Evolutionary conservation across 2,888 invertebrate genomes (phyloP).

Genomic region (Cephus sareptanus): DNA sequence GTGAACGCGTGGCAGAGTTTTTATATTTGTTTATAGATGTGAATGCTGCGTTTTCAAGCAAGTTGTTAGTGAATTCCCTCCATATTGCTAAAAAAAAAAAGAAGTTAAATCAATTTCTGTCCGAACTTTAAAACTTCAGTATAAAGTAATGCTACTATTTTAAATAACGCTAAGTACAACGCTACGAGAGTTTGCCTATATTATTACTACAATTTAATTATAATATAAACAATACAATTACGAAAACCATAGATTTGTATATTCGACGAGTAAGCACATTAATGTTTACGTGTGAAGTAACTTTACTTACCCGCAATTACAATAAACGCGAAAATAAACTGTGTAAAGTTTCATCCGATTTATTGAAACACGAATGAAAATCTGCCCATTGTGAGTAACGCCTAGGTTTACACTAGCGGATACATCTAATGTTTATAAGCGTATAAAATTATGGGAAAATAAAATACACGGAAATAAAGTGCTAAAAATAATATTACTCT

Average conservation of each 20-base stretch:
- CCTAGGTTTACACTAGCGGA: background rate
- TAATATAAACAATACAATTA: conserved; percentile 3
- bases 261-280: conserved; percentile 55
- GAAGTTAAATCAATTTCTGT: conserved; percentile 60
- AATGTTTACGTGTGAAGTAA: conserved; percentile 54
- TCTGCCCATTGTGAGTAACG: conserved; percentile 36
- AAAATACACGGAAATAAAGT: conserved; percentile 3
- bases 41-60: conserved; percentile 53
- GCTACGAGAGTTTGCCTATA: conserved; percentile 59
- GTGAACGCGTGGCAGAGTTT: conserved; percentile 41
- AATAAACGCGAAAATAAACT: conserved; percentile 34
- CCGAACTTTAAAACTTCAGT: conserved; percentile 57
- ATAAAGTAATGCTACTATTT: conserved; percentile 60
- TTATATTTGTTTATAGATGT: conserved; percentile 63
- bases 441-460: conserved; percentile 1
- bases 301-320: conserved; percentile 45
- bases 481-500: conserved; percentile 3
- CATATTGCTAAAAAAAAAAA: conserved; percentile 44
- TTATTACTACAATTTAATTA: conserved; percentile 27
- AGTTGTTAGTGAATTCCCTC: conserved; percentile 65
- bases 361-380: conserved; percentile 33
- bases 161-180: conserved; percentile 63
- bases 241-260: conserved; percentile 56
- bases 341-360: conserved; percentile 49
- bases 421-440: conserved; percentile 10